Evolutionary conservation across 2,113 vertebrate species (phyloP), one percentile per base, ranked within the genome.

Genomic region (Scophthalmus maximus): DNA sequence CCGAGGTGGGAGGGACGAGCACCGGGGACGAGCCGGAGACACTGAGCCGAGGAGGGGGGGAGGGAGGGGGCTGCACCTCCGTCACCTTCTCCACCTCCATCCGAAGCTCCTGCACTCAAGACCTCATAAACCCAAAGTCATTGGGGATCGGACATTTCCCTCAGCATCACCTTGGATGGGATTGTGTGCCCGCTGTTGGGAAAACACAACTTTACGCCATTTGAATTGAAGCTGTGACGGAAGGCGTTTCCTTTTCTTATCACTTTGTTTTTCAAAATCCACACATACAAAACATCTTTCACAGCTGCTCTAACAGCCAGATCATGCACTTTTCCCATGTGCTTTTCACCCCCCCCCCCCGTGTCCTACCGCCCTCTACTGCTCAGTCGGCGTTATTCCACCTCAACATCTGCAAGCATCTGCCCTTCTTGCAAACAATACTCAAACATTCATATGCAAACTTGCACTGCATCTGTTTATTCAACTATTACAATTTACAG

Each of bases 341-440:
- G 12, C 30, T 27, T 23, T 10, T 26, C n/a, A 20, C n/a, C 2
- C 5, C 27, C 5, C 10, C 8, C 5, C 23, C 79, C 26, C 51
- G 59, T 64, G 50, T 69, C 34, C 70, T 42, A 70, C 3, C 63
- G 81, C 83, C 88, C 81, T 53, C 90, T 86, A 44, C 58, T 56
- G 82, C 17, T 53, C 14, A 14, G 29, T 50, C 61, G 34, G 62
- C 22, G 47, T 8, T 3, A 63, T 46, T 4, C 38, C 30, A 49
- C 29, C 6, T 42, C 9, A 73, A 55, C 44, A 58, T 62, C 56
- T 76, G 73, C 23, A 36, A 4, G 36, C 36, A 53, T 50, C 12
- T 22, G 38, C 2, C 34, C 22, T 29, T 7, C 12, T 9, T 47
- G 9, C 44, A 47, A 20, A 22, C 44, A 22, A 22, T 22, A 17